phyloP scores from a whole-genome alignment of 1,140 invertebrate genomes.

The Odontomachus brunneus region DNA sequence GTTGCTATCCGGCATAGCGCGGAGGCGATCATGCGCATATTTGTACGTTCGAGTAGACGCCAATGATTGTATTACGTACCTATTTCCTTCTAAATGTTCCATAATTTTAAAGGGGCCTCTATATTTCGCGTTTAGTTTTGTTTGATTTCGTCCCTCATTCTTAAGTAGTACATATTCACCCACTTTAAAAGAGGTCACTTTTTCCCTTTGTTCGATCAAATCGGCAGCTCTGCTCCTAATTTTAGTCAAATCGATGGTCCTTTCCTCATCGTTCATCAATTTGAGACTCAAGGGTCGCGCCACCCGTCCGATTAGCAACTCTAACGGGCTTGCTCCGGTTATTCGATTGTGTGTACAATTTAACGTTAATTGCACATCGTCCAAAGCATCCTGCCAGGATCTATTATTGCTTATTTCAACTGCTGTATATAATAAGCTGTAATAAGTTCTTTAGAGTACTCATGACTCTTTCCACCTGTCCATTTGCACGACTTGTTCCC shows the following conservation, averaged over 20 bases:
- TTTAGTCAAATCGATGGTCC: not conserved
- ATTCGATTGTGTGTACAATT: conserved; percentile 75
- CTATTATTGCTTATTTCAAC: conserved; percentile 65
- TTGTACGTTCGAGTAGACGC: conserved; percentile 51
- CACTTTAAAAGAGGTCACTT: conserved; percentile 28
- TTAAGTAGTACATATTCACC: conserved; percentile 60
- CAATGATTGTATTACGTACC: conserved; percentile 48
- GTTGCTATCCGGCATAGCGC: not conserved
- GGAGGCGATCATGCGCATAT: conserved; percentile 20
- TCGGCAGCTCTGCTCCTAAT: not conserved
- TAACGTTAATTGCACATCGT: conserved; percentile 76
- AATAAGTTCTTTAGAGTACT: conserved; percentile 68
- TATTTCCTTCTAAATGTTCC: conserved; percentile 22
- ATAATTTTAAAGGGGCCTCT: conserved; percentile 50
- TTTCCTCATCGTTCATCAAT: conserved; percentile 43
- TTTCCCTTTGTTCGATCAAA: conserved; percentile 54
- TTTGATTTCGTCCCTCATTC: conserved; percentile 66
- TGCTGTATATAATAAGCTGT: conserved; percentile 73
- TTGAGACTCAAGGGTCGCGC: conserved; percentile 73
- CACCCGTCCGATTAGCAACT: conserved; percentile 75
- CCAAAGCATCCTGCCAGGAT: conserved; percentile 77
- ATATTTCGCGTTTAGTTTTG: conserved; percentile 54
- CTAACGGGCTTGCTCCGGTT: conserved; percentile 72
- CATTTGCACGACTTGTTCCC: conserved; percentile 55
- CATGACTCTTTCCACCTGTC: conserved; percentile 77